A percentile compares a stretch with the other conserved stretches of the same genome.
Evolutionary conservation across 1,140 invertebrate genomes (phyloP).

Genomic region (Lucilia cuprina): DNA sequence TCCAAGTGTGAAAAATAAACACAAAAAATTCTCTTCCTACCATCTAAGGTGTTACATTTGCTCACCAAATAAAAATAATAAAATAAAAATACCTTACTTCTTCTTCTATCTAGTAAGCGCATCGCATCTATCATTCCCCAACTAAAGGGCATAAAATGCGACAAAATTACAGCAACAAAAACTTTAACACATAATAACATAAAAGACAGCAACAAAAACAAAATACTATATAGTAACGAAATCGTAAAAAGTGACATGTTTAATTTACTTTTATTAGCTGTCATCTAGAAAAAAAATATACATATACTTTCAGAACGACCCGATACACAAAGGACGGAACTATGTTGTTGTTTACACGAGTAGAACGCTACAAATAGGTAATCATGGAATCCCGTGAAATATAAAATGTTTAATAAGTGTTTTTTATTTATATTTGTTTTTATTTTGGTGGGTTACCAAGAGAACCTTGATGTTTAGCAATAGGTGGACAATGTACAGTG

Average conservation of each 20-base stretch:
- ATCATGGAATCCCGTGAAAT: neutral
- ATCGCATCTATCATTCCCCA: neutral
- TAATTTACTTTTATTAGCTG: conserved; percentile 30
- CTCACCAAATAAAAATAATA: neutral
- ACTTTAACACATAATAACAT: conserved; percentile 26
- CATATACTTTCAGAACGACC: neutral
- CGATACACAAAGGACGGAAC: neutral
- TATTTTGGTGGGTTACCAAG: neutral
- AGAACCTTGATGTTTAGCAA: neutral
- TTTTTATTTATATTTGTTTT: neutral
- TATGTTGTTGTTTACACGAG: too few relatives aligned
- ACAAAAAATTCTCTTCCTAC: too few relatives aligned
- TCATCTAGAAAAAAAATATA: neutral
- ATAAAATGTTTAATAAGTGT: neutral
- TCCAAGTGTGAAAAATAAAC: too few relatives aligned
- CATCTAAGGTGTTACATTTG: too few relatives aligned
- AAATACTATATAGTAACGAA: neutral
- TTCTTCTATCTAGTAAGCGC: too few relatives aligned
- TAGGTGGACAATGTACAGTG: neutral
- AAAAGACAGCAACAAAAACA: neutral
- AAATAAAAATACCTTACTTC: neutral
- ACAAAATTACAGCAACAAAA: neutral
- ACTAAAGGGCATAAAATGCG: neutral
- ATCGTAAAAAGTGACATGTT: conserved; percentile 26
- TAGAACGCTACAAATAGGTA: neutral